Percentiles rank a stretch among this genome's conserved stretches.
Conservation (phyloP, 2,113 vertebrate genomes). For the Porphyrio hochstetteri region DNA sequence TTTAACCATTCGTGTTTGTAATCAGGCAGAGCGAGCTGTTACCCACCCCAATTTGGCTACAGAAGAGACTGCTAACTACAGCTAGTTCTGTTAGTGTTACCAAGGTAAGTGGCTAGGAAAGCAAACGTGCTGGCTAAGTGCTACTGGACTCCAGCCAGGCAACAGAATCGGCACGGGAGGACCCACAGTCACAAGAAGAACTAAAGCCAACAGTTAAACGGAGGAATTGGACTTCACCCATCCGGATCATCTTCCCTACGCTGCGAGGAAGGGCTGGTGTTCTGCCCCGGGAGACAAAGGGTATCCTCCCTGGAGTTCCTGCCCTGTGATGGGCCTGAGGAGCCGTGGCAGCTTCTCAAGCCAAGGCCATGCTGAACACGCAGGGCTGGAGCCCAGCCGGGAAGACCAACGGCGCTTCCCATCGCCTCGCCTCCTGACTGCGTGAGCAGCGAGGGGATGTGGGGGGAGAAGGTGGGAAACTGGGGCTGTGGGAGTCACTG, state of each 20-base stretch:
- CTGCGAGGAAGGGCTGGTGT: background rate
- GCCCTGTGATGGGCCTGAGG: background rate
- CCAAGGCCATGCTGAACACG: background rate
- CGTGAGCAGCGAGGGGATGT: background rate
- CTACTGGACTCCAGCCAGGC: background rate
- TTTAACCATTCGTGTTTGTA: rapidly evolving
- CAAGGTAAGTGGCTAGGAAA: background rate
- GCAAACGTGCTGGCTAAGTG: background rate
- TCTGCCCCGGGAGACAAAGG: background rate
- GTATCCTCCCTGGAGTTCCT: rapidly evolving
- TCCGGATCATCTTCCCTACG: rapidly evolving
- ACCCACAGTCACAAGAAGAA: background rate
- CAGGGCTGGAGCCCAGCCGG: background rate
- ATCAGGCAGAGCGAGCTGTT: background rate
- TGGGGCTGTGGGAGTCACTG: too few relatives aligned
- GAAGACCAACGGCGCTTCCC: background rate
- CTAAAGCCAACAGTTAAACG: background rate
- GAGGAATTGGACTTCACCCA: background rate
- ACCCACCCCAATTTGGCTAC: rapidly evolving
- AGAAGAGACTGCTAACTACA: background rate
- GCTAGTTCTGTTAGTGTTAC: background rate
- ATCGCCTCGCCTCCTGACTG: background rate
- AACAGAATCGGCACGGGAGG: background rate
- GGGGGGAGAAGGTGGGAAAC: too few relatives aligned
- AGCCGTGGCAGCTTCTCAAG: rapidly evolving